Evolutionary conservation across 2,113 vertebrate genomes (phyloP).

Genomic region (Malurus cyaneus): DNA sequence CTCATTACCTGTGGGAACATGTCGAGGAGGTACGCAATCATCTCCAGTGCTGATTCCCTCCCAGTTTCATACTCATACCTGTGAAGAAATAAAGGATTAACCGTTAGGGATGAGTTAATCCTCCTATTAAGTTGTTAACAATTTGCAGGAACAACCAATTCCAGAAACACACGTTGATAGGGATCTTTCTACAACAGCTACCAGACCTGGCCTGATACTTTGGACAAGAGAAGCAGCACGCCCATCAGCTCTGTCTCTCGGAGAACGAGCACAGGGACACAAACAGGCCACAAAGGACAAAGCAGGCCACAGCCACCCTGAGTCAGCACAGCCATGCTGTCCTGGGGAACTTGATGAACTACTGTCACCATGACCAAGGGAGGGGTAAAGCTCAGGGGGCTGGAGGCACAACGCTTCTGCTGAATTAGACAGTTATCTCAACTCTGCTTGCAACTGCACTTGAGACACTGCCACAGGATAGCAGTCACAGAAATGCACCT

Average conservation of each 20-base stretch:
- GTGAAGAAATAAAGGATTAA: not conserved
- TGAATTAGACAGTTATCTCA: not conserved
- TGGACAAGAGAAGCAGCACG: not conserved
- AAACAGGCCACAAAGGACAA: not conserved
- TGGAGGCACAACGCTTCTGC: not conserved
- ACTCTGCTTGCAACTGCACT: not conserved
- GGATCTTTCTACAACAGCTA: not conserved
- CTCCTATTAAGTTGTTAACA: not conserved
- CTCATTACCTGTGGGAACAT: slow-evolving; percentile 85
- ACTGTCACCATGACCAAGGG: not conserved
- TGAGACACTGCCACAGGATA: not conserved
- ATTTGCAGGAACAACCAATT: not conserved
- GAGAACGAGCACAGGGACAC: not conserved
- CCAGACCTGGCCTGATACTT: not conserved
- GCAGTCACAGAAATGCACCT: not conserved
- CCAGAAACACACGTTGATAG: not conserved
- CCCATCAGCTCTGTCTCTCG: not conserved
- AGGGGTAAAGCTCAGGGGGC: not conserved
- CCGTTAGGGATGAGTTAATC: not conserved
- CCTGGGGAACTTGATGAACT: not conserved
- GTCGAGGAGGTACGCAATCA: slow-evolving; percentile 89
- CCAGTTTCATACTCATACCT: slow-evolving; percentile 93
- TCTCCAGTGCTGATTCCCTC: slow-evolving; percentile 90
- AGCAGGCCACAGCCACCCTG: not conserved
- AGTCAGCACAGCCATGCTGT: not conserved